Conservation (phyloP, 1,140 invertebrate genomes). For the Papilio helenus region DNA sequence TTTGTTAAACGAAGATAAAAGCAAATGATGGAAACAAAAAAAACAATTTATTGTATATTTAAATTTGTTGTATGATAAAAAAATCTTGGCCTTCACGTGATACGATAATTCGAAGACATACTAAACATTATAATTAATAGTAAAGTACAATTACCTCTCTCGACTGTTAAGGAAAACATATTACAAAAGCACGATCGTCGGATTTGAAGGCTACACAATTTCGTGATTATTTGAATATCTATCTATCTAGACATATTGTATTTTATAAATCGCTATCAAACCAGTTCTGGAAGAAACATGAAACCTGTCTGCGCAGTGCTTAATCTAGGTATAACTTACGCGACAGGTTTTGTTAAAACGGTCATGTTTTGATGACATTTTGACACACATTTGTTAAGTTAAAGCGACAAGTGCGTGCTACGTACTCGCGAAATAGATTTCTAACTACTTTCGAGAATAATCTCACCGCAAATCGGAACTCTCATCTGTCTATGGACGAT, state of each 20-base stretch:
- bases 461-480: background rate
- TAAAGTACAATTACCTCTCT: background rate
- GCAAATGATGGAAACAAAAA: too few relatives aligned
- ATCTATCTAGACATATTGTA: background rate
- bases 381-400: background rate
- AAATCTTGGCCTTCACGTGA: background rate
- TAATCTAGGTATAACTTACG: background rate
- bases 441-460: background rate
- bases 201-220: background rate
- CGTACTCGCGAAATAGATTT: background rate
- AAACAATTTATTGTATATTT: too few relatives aligned
- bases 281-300: background rate
- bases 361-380: background rate
- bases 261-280: background rate
- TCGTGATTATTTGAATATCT: background rate
- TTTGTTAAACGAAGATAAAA: too few relatives aligned
- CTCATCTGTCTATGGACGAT: too few relatives aligned
- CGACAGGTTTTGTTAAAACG: background rate
- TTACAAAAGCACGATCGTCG: background rate
- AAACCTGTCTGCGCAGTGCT: slow-evolving; percentile 1
- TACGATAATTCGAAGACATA: background rate
- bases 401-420: background rate
- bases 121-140: background rate
- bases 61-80: too few relatives aligned
- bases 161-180: background rate